These are phyloP conservation scores for Leptinotarsa lineolata DNA, from an alignment of 1,140 invertebrate species.

Conservation along the genomic window DNA sequence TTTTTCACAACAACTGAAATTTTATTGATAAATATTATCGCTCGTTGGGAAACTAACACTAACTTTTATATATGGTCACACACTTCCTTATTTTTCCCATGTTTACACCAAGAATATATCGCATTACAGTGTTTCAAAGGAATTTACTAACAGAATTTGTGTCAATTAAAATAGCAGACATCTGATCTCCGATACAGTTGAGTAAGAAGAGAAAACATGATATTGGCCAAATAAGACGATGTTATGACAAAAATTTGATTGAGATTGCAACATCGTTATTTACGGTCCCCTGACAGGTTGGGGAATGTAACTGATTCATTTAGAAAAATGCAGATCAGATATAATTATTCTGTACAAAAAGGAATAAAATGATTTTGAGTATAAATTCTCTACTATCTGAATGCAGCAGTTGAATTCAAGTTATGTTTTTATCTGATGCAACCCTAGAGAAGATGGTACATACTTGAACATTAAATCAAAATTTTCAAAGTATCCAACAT, in stretches of 20 bases:
- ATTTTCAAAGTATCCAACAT: too few species aligned
- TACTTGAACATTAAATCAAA: too few species aligned
- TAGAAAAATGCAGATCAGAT: too few species aligned
- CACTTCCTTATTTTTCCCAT: neutral
- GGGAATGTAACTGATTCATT: neutral
- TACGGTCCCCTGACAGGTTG: neutral
- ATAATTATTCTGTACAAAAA: too few species aligned
- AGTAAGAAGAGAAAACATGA: neutral
- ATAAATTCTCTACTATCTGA: too few species aligned
- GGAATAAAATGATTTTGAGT: too few species aligned
- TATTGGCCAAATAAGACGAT: neutral
- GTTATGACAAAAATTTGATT: constrained; percentile 7
- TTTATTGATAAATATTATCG: too few species aligned
- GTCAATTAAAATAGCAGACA: neutral
- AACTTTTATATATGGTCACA: neutral
- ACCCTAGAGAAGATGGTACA: too few species aligned
- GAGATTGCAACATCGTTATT: neutral
- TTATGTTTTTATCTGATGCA: too few species aligned
- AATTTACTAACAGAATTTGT: neutral
- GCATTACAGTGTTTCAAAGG: neutral
- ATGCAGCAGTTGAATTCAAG: too few species aligned
- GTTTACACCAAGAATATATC: neutral
- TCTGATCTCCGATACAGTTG: neutral
- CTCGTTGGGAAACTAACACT: too few species aligned
- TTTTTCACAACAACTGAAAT: too few species aligned